Evolutionary conservation across 2,888 invertebrate species (phyloP).

Genomic region (Empis stercorea): DNA sequence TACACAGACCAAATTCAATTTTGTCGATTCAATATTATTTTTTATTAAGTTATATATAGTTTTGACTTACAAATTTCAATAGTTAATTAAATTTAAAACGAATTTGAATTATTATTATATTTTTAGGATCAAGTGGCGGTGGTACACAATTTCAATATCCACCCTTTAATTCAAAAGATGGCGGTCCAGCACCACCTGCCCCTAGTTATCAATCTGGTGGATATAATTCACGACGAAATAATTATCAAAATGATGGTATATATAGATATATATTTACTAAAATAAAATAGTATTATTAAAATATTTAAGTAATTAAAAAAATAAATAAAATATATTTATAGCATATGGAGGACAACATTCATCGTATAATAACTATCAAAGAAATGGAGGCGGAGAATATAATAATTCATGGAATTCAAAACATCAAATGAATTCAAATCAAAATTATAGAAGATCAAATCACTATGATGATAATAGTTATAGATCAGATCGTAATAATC

Average conservation of each 20-base stretch:
- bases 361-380: constrained; percentile 70
- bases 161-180: constrained; percentile 80
- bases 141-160: constrained; percentile 74
- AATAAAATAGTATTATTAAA: neutral
- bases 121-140: constrained; percentile 20
- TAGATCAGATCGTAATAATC: constrained; percentile 22
- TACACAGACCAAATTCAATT: no score
- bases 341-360: constrained; percentile 52
- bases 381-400: constrained; percentile 60
- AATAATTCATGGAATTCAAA: constrained; percentile 64
- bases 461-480: constrained; percentile 73
- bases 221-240: constrained; percentile 6
- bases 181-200: constrained; percentile 70
- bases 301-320: neutral
- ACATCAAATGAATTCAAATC: constrained; percentile 44
- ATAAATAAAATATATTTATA: constrained; percentile 1
- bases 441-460: constrained; percentile 36
- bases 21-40: neutral
- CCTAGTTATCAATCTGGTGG: constrained; percentile 31
- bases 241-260: constrained; percentile 12
- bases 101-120: no score
- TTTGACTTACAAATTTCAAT: no score
- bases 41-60: no score
- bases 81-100: neutral
- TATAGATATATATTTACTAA: no score